These are phyloP conservation scores for Microplitis mediator DNA, from an alignment of 1,140 invertebrate genomes.

Conservation along the genomic window DNA sequence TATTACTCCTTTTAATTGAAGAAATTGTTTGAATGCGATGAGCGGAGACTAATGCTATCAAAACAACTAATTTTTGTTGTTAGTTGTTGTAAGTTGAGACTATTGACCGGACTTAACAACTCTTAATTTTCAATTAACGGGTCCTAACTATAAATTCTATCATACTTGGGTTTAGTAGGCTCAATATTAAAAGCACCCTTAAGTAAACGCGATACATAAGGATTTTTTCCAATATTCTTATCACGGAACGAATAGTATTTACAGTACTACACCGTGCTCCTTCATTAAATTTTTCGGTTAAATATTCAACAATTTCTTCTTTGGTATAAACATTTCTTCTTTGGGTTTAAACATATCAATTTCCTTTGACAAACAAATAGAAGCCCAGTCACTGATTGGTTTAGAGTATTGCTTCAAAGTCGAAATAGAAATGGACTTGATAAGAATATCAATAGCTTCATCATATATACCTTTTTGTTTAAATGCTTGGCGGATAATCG, in stretches of 20 bases:
- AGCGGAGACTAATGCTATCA: not conserved
- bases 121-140: no score
- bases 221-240: not conserved
- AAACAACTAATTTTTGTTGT: not conserved
- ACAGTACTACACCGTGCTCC: not conserved
- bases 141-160: no score
- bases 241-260: not conserved
- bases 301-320: not conserved
- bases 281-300: not conserved
- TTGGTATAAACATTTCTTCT: no score
- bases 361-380: not conserved
- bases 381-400: not conserved
- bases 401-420: no score
- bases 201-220: not conserved
- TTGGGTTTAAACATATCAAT: not conserved
- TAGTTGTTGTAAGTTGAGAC: not conserved
- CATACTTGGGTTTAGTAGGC: not conserved
- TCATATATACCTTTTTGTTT: not conserved
- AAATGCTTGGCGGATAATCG: conserved; percentile 12
- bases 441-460: not conserved
- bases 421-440: not conserved
- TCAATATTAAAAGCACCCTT: not conserved
- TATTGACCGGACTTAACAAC: no score
- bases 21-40: not conserved
- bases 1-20: not conserved